Base-by-base conservation (phyloP, 2,113 vertebrate species). In the Butorides virescens region DNA sequence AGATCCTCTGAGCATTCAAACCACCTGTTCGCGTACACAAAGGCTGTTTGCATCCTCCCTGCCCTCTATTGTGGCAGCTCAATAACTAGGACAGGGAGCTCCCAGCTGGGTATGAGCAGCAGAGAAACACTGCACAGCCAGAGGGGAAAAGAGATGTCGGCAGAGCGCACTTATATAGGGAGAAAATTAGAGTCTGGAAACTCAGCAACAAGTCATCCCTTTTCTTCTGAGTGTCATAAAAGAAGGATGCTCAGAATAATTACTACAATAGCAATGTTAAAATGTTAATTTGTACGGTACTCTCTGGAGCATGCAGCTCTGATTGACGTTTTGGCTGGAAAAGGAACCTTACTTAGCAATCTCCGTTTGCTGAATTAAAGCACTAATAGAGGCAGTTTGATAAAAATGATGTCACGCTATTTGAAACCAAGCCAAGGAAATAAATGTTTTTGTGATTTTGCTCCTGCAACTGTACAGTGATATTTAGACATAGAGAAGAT, bases 121-220 rank as follows among this genome's bases (percentile, higher is more conserved):
- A 30, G 15, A 83, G 78, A 92, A 92, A 88, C 37, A 59, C 37
- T 36, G 75, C 75, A 63, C 52, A 96, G 88, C 66, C 70, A 85
- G 90, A 63, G 47, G 55, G 29, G 32, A 93, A 93, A 90, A 71
- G 61, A 67, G 34, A 63, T 68, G 77, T 90, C 2, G 0, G 74
- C 39, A 95, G 36, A 95, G 50, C 50, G 82, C 34, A 42, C 36
- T 90, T 73, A 83, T 0, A 53, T 10, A 88, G 63, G 73, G 81
- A 97, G 92, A 98, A 96, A 97, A 36, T 93, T 93, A 91, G 61
- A 97, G 79, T 92, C 65, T 93, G 39, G 63, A 90, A 92, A 72
- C 47, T 88, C 59, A 77, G 56, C 9, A 1, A 88, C 89, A 73
- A 96, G 70, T 94, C 89, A 68, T 94, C 78, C 74, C 84, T 95